phyloP scores from a whole-genome alignment of 2,113 vertebrate genomes.

The Oplegnathus fasciatus region DNA sequence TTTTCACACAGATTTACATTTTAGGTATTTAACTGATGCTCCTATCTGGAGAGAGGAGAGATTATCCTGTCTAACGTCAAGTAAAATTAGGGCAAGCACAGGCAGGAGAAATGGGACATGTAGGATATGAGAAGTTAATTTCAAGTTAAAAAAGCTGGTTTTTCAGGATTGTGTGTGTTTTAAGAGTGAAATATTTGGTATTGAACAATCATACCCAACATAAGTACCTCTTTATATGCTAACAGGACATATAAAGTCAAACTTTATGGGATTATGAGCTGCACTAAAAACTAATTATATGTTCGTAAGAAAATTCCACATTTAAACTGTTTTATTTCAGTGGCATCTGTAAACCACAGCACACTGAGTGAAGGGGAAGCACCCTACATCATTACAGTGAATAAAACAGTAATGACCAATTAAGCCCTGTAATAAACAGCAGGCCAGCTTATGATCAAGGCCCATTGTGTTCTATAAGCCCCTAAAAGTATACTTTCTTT shows the following conservation, averaged over 20 bases:
- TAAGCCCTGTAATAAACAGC: conserved; percentile 66
- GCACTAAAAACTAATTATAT: conserved; percentile 44
- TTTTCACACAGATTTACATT: conserved; percentile 1
- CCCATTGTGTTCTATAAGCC: conserved; percentile 52
- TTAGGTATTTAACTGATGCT: not conserved
- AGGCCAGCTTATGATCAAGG: conserved; percentile 48
- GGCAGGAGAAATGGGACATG: conserved; percentile 17
- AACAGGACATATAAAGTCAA: conserved; percentile 33
- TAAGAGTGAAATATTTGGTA: not conserved
- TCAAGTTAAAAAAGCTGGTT: not conserved
- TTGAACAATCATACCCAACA: conserved; percentile 15
- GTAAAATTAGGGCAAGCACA: conserved; percentile 7
- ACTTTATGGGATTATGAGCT: conserved; percentile 27
- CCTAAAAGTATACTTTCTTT: conserved; percentile 62
- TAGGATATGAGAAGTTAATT: not conserved
- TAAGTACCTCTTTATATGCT: conserved; percentile 8
- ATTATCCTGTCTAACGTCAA: conserved; percentile 1
- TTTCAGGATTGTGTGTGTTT: not conserved
- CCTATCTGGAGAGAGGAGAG: not conserved
- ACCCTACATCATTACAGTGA: conserved; percentile 57
- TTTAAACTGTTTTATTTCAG: conserved; percentile 34
- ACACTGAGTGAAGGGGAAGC: conserved; percentile 29
- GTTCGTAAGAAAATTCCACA: conserved; percentile 40
- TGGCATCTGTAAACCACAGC: conserved; percentile 45
- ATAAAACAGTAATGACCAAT: conserved; percentile 73